Conservation (phyloP, 1,140 invertebrate genomes). For the Agrypnia vestita region DNA sequence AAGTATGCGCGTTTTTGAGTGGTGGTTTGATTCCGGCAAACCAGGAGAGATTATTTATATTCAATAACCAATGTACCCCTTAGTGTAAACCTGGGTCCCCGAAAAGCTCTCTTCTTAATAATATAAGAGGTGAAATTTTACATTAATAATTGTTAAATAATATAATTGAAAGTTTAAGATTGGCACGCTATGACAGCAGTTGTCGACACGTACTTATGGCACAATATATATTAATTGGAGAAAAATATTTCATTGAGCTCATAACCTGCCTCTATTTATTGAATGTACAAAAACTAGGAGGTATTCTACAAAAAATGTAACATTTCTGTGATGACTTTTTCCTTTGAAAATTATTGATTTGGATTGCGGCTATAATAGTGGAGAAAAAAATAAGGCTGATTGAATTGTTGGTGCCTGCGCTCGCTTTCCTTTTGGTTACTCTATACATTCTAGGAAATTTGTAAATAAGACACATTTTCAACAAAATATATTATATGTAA, state of each 20-base stretch:
- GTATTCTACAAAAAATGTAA: constrained; percentile 43
- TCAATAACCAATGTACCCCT: no score
- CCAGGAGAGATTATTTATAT: no score
- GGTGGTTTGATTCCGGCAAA: no score
- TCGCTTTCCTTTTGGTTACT: constrained; percentile 38
- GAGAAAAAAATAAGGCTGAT: constrained; percentile 46
- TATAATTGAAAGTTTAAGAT: neutral
- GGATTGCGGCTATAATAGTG: constrained; percentile 39
- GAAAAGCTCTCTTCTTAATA: constrained; percentile 8
- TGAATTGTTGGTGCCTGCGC: constrained; percentile 50
- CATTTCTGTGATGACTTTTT: constrained; percentile 50
- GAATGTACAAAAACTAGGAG: constrained; percentile 40
- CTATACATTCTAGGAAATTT: constrained; percentile 51
- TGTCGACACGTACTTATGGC: constrained; percentile 19
- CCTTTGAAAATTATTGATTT: constrained; percentile 45
- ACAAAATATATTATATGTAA: constrained; percentile 7
- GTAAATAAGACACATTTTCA: constrained; percentile 45
- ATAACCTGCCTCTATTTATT: constrained; percentile 29
- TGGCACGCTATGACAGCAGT: neutral
- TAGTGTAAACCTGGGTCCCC: neutral
- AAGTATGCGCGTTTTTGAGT: no score
- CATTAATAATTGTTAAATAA: no score
- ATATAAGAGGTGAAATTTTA: constrained; percentile 15
- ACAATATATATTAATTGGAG: constrained; percentile 30
- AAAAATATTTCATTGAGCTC: constrained; percentile 10